Evolutionary conservation across 1,140 invertebrate species (phyloP).

Genomic region (Trissolcus basalis): DNA sequence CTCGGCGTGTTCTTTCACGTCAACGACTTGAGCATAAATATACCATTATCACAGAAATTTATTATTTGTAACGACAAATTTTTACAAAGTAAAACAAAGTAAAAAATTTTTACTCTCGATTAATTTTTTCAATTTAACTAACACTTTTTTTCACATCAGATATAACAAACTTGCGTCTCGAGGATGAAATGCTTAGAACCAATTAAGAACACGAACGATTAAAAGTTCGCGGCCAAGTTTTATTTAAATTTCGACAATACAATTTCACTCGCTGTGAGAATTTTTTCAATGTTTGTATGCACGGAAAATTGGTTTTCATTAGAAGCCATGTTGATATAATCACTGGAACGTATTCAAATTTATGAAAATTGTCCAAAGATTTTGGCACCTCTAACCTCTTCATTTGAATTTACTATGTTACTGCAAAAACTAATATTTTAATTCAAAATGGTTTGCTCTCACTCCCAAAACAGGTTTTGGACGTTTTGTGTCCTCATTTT

Average conservation of each 20-base stretch:
- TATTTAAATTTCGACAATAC: conserved; percentile 22
- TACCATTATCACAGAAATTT: background rate
- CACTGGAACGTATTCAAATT: conserved; percentile 23
- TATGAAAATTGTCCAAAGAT: conserved; percentile 33
- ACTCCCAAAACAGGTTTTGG: too few species aligned
- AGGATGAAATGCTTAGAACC: conserved; percentile 13
- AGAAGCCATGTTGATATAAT: conserved; percentile 7
- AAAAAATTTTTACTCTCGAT: too few species aligned
- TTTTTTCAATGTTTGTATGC: conserved; percentile 5
- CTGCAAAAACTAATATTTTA: too few species aligned
- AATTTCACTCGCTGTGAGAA: conserved; percentile 13
- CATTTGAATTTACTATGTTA: conserved; percentile 22
- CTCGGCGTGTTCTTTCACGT: background rate
- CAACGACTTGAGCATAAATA: conserved; percentile 8
- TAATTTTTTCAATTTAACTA: too few species aligned
- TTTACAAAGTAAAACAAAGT: too few species aligned
- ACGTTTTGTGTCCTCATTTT: too few species aligned
- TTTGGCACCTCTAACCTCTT: background rate
- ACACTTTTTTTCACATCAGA: too few species aligned
- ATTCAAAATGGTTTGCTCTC: too few species aligned
- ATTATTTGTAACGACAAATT: too few species aligned
- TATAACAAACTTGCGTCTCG: background rate
- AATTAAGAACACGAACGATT: conserved; percentile 25
- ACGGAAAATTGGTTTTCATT: conserved; percentile 27
- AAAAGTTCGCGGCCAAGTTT: conserved; percentile 19